Conservation (phyloP, 2,888 invertebrate genomes). For the Athetis lepigone region DNA sequence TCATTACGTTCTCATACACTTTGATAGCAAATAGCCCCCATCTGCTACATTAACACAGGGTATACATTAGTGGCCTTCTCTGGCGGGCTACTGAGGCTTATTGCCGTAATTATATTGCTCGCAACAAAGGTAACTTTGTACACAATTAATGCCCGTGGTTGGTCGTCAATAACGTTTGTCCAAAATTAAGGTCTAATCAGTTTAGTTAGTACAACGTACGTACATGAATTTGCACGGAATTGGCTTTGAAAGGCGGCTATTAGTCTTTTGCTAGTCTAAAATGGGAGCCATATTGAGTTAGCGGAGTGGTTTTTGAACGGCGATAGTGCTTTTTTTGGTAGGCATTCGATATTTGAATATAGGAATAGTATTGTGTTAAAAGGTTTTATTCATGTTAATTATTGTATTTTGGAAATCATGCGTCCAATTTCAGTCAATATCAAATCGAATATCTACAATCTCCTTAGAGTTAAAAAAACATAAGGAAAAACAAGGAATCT, state of each 20-base stretch:
- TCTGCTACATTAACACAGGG: slow-evolving; percentile 58
- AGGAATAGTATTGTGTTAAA: too few species aligned
- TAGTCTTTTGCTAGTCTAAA: slow-evolving; percentile 28
- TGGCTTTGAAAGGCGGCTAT: slow-evolving; percentile 27
- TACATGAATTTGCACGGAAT: slow-evolving; percentile 37
- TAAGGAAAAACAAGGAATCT: too few species aligned
- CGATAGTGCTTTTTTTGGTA: neutral
- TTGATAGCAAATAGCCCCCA: slow-evolving; percentile 43
- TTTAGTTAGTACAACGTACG: slow-evolving; percentile 26
- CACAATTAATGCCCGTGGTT: slow-evolving; percentile 63
- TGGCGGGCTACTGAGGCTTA: slow-evolving; percentile 71
- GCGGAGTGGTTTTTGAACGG: neutral
- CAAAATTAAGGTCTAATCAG: slow-evolving; percentile 48
- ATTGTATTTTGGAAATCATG: too few species aligned
- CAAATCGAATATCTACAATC: too few species aligned
- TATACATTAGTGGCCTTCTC: slow-evolving; percentile 79
- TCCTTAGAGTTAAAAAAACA: too few species aligned
- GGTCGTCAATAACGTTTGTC: slow-evolving; percentile 47
- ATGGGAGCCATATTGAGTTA: slow-evolving; percentile 22
- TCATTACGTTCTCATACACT: slow-evolving; percentile 15
- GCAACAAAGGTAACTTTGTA: slow-evolving; percentile 79
- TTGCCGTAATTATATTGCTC: slow-evolving; percentile 82
- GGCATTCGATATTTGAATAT: too few species aligned
- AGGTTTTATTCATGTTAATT: too few species aligned
- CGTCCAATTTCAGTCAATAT: too few species aligned